Percentiles rank a stretch among this genome's conserved stretches.
Evolutionary conservation across 2,113 vertebrate species (phyloP).

Genomic region (Xiphorhynchus elegans): DNA sequence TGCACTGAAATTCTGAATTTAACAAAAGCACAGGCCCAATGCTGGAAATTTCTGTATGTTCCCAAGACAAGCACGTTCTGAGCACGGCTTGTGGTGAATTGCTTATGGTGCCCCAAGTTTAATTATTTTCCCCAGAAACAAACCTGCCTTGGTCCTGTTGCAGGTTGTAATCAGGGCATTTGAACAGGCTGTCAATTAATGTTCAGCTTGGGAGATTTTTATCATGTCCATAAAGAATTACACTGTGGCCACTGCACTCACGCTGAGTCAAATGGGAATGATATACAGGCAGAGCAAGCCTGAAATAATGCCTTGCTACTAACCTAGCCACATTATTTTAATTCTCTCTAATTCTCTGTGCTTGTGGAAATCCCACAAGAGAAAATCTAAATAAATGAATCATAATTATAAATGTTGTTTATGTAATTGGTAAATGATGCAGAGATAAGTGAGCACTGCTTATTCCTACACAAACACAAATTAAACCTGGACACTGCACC

Average conservation of each 20-base stretch:
- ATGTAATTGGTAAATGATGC: slow-evolving; percentile 24
- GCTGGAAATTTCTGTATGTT: not conserved
- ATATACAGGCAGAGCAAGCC: not conserved
- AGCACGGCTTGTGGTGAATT: not conserved
- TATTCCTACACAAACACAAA: not conserved
- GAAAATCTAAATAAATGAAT: slow-evolving; percentile 40
- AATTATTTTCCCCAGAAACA: not conserved
- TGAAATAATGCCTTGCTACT: not conserved
- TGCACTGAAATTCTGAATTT: not conserved
- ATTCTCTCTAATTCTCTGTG: not conserved
- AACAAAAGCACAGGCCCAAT: not conserved
- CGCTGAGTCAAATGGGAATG: not conserved
- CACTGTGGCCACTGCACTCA: not conserved
- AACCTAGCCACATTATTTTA: not conserved
- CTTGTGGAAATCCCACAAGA: slow-evolving; percentile 21
- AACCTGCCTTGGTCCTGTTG: not conserved
- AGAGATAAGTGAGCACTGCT: not conserved
- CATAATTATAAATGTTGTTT: slow-evolving; percentile 22
- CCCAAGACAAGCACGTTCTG: not conserved
- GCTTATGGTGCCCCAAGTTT: not conserved
- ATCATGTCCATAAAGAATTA: not conserved
- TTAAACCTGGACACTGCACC: not conserved
- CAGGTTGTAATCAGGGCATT: not conserved
- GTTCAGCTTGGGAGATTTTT: not conserved
- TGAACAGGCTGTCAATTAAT: not conserved